Evolutionary conservation across 2,888 invertebrate genomes (phyloP).

Genomic region (Drosophila falleni): DNA sequence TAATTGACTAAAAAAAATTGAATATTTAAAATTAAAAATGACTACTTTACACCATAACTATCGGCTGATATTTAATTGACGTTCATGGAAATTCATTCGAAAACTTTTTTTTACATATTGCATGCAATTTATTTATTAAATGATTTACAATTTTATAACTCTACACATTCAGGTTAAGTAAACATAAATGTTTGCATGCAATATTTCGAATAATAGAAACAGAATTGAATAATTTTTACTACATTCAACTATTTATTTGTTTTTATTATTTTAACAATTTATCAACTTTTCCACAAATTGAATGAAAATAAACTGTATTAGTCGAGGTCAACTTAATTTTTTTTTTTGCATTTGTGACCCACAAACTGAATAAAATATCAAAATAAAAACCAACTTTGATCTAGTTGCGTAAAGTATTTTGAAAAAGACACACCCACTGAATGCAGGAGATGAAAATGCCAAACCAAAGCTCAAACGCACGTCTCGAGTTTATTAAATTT

Average conservation of each 20-base stretch:
- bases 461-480: slow-evolving; percentile 79
- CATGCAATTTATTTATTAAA: not conserved
- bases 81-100: not conserved
- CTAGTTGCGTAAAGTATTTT: slow-evolving; percentile 74
- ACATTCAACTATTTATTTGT: slow-evolving; percentile 1
- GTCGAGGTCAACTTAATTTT: slow-evolving; percentile 15
- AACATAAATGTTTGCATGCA: not conserved
- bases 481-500: slow-evolving; percentile 79
- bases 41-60: not conserved
- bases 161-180: not conserved
- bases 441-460: slow-evolving; percentile 32
- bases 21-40: not conserved
- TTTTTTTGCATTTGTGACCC: slow-evolving; percentile 47
- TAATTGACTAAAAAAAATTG: not conserved
- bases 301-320: slow-evolving; percentile 26
- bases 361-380: slow-evolving; percentile 53
- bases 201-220: slow-evolving; percentile 9
- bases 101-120: too few species aligned
- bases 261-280: not conserved
- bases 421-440: slow-evolving; percentile 34
- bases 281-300: not conserved
- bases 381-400: slow-evolving; percentile 65
- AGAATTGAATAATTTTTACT: slow-evolving; percentile 6
- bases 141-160: not conserved
- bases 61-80: not conserved